Percentiles rank a stretch among this genome's conserved stretches.
Evolutionary conservation across 1,140 invertebrate species (phyloP).

Genomic region (Ostrea edulis): DNA sequence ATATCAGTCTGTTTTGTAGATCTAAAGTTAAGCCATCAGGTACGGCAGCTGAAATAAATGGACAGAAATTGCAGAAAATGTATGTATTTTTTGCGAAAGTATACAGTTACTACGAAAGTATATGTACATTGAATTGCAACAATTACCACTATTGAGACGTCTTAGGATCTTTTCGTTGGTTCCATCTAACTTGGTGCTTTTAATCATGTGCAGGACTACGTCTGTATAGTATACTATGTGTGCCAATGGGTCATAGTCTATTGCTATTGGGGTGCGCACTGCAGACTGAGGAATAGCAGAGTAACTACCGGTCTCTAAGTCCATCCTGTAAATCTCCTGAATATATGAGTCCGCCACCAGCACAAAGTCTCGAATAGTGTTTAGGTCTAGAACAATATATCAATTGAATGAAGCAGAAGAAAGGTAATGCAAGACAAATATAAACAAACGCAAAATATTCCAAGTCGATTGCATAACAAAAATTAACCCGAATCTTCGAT

Average conservation of each 20-base stretch:
- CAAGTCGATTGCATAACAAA: not conserved
- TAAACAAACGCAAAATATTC: not conserved
- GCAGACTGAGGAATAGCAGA: slow-evolving; percentile 55
- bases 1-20: slow-evolving; percentile 50
- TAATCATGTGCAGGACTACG: slow-evolving; percentile 57
- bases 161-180: slow-evolving; percentile 46
- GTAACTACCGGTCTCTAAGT: slow-evolving; percentile 60
- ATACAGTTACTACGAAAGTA: not conserved
- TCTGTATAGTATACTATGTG: slow-evolving; percentile 61
- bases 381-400: not conserved
- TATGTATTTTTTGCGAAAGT: not conserved
- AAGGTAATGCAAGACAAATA: not conserved
- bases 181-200: slow-evolving; percentile 55
- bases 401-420: not conserved
- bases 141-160: slow-evolving; percentile 51
- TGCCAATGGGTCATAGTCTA: slow-evolving; percentile 57
- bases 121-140: not conserved
- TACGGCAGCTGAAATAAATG: slow-evolving; percentile 49
- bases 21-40: slow-evolving; percentile 67
- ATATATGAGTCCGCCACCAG: slow-evolving; percentile 60
- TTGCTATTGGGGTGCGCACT: slow-evolving; percentile 59
- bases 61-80: not conserved
- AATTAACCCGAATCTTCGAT: not conserved
- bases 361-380: slow-evolving; percentile 44
- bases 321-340: slow-evolving; percentile 62